Evolutionary conservation across 2,797 vertebrate genomes (phyloP).

Genomic region (Channallabes apus): DNA sequence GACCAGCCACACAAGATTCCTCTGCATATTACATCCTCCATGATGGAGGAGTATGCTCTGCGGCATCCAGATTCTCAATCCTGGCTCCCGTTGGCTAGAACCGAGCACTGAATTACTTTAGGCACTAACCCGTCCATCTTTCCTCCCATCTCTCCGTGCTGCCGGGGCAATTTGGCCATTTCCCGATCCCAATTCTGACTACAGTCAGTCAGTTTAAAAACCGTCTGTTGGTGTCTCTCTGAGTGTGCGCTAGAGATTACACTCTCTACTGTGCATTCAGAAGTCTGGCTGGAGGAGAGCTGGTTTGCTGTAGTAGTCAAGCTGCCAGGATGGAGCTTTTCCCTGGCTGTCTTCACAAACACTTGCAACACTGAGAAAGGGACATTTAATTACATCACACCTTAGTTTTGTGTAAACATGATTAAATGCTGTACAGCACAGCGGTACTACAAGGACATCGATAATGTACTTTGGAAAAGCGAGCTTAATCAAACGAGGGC

Average conservation of each 20-base stretch:
- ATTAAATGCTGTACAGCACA: background rate
- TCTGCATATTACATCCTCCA: background rate
- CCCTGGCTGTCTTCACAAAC: conserved; percentile 59
- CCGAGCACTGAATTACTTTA: conserved; percentile 37
- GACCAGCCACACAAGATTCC: background rate
- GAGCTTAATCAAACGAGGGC: background rate
- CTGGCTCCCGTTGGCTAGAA: conserved; percentile 11
- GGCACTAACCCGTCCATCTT: conserved; percentile 59
- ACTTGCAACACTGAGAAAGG: conserved; percentile 17
- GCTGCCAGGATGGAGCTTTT: conserved; percentile 73
- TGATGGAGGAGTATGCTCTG: background rate
- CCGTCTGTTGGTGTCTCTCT: conserved; percentile 77
- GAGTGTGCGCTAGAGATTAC: conserved; percentile 68
- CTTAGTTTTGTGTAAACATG: conserved; percentile 24
- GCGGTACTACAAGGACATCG: background rate
- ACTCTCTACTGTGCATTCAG: conserved; percentile 65
- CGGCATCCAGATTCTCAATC: conserved; percentile 2
- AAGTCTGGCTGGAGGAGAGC: conserved; percentile 68
- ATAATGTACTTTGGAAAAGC: background rate
- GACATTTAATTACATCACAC: conserved; percentile 27
- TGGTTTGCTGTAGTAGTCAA: conserved; percentile 71
- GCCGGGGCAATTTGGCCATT: conserved; percentile 67
- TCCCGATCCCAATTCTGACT: conserved; percentile 69
- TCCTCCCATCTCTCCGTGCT: conserved; percentile 63
- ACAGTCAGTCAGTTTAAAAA: conserved; percentile 75